These are phyloP conservation scores for Stegodyphus mimosarum DNA, from an alignment of 1,140 invertebrate species.

Conservation along the genomic window DNA sequence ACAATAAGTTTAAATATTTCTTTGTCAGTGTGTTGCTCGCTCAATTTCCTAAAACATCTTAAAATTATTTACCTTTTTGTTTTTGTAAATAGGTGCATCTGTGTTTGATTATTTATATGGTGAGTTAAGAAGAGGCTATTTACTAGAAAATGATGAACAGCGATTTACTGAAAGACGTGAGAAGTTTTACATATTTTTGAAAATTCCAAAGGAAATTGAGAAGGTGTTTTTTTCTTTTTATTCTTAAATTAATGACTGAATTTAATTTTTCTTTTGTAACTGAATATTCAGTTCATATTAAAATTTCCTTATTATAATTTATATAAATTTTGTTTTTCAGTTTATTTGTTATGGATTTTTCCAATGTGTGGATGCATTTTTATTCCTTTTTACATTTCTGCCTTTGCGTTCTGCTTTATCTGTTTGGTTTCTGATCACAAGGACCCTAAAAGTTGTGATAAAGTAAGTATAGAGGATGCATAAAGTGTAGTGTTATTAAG, in stretches of 20 bases:
- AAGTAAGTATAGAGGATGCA: constrained; percentile 69
- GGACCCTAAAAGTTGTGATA: constrained; percentile 78
- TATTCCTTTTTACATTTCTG: constrained; percentile 98
- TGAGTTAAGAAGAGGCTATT: constrained; percentile 91
- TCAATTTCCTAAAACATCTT: too few relatives aligned
- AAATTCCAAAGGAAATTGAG: constrained; percentile 88
- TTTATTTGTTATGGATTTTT: constrained; percentile 98
- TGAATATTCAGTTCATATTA: neutral
- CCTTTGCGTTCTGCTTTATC: constrained; percentile 91
- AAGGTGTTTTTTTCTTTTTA: constrained; percentile 66
- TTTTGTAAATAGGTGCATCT: constrained; percentile 42
- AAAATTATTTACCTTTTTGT: too few relatives aligned
- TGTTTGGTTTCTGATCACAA: constrained; percentile 80
- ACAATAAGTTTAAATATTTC: too few relatives aligned
- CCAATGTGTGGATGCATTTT: constrained; percentile 96
- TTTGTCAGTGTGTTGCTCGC: too few relatives aligned
- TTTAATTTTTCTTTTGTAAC: constrained; percentile 17
- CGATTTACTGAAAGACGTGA: constrained; percentile 91
- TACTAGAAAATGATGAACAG: constrained; percentile 92
- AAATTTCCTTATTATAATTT: neutral
- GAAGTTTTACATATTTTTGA: constrained; percentile 97
- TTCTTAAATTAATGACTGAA: constrained; percentile 21
- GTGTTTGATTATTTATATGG: constrained; percentile 78
- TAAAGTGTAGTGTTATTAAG: too few relatives aligned
- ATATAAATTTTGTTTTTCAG: constrained; percentile 64